A percentile compares a stretch with the other conserved stretches of the same genome.
Conservation (phyloP, 2,888 invertebrate genomes). For the Napeogenes sylphis region DNA sequence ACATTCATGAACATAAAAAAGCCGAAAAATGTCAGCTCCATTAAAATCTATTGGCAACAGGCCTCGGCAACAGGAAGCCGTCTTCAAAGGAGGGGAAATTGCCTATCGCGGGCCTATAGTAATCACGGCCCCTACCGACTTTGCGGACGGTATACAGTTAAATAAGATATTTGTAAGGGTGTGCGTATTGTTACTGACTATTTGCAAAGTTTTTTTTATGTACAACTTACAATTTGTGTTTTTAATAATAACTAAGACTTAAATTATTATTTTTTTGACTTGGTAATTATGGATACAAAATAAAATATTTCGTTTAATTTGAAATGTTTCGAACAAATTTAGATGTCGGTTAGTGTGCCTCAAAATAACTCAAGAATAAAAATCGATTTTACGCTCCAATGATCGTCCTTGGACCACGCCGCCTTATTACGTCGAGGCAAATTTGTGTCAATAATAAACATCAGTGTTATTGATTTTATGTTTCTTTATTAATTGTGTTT, state of each 20-base stretch:
- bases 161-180: constrained; percentile 61
- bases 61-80: constrained; percentile 52
- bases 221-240: background rate
- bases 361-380: constrained; percentile 21
- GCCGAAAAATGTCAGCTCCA: constrained; percentile 46
- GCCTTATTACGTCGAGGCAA: constrained; percentile 1
- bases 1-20: constrained; percentile 32
- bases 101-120: constrained; percentile 67
- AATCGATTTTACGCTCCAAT: constrained; percentile 12
- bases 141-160: constrained; percentile 52
- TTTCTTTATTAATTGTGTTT: constrained; percentile 1
- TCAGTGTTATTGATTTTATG: constrained; percentile 5
- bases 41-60: constrained; percentile 60
- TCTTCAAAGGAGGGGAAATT: constrained; percentile 73
- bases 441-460: constrained; percentile 3
- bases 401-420: constrained; percentile 2
- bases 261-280: background rate
- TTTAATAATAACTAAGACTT: no score
- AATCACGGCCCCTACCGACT: constrained; percentile 60
- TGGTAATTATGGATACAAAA: background rate
- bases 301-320: constrained; percentile 36
- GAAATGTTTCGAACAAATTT: constrained; percentile 49
- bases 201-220: background rate
- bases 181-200: constrained; percentile 14
- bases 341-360: constrained; percentile 39